phyloP scores from a whole-genome alignment of 2,888 invertebrate genomes.

The Oconnorella tubifera region DNA sequence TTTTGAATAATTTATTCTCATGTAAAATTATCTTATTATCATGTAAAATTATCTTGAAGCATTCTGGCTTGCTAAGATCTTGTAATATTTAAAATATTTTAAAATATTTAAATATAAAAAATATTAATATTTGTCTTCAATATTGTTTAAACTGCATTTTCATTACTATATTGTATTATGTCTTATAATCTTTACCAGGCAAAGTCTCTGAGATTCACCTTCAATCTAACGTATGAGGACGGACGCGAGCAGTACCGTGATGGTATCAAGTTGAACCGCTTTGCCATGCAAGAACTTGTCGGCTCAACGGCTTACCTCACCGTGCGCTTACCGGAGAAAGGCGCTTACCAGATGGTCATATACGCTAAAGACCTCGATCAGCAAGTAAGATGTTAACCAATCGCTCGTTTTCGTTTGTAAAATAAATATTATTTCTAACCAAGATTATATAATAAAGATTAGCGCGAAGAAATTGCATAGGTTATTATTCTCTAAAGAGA shows the following conservation, averaged over 20 bases:
- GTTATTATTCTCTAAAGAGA: no score
- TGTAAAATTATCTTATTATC: no score
- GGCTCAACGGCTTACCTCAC: slow-evolving; percentile 52
- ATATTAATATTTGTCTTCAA: no score
- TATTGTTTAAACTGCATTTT: no score
- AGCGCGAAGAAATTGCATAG: not conserved
- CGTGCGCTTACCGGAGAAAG: slow-evolving; percentile 51
- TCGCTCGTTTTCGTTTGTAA: slow-evolving; percentile 25
- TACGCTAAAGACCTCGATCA: slow-evolving; percentile 55
- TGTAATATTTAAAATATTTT: no score
- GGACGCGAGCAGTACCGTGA: slow-evolving; percentile 46
- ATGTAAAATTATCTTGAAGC: no score
- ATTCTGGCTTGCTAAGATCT: no score
- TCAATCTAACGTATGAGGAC: slow-evolving; percentile 52
- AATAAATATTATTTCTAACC: not conserved
- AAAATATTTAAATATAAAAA: no score
- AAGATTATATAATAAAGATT: not conserved
- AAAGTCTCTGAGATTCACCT: slow-evolving; percentile 52
- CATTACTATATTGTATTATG: no score
- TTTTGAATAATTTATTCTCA: no score
- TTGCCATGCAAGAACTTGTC: slow-evolving; percentile 52
- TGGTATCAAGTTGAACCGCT: slow-evolving; percentile 47
- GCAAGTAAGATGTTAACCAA: slow-evolving; percentile 35
- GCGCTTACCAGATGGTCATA: slow-evolving; percentile 54
- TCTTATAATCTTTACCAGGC: no score